Percentiles rank a stretch among this genome's conserved stretches.
These are phyloP conservation scores for Anser brachyrhynchus DNA, from an alignment of 2,113 vertebrate species.

Conservation along the genomic window DNA sequence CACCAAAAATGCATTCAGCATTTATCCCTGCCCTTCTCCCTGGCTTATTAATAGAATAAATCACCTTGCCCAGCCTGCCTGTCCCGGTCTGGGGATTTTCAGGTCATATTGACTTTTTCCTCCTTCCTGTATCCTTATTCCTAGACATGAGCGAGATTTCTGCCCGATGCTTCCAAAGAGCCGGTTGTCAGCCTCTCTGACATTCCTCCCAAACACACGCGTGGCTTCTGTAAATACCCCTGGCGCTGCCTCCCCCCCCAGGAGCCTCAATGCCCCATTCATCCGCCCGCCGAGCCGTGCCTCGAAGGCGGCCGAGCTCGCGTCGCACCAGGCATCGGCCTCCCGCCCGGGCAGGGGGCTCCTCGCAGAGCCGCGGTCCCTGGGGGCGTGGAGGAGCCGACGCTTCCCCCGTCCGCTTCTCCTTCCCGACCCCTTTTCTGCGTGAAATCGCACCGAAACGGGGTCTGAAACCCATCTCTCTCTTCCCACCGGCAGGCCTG, in stretches of 20 bases:
- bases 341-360: background rate
- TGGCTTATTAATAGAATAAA: conserved; percentile 2
- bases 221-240: background rate
- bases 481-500: background rate
- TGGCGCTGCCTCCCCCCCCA: background rate
- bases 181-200: background rate
- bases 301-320: background rate
- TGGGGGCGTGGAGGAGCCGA: background rate
- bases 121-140: background rate
- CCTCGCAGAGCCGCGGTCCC: too few species aligned
- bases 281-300: background rate
- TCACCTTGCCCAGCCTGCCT: background rate
- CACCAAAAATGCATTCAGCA: background rate
- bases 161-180: background rate
- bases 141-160: conserved; percentile 12
- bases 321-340: background rate
- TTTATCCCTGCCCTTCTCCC: background rate
- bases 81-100: conserved; percentile 18
- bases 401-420: background rate
- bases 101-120: conserved; percentile 60
- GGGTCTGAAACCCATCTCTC: background rate
- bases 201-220: background rate
- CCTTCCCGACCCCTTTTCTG: background rate
- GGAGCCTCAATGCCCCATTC: conserved; percentile 28
- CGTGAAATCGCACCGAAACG: background rate